Percentiles rank a stretch among this genome's conserved stretches.
Evolutionary conservation across 2,113 vertebrate genomes (phyloP).

Genomic region (Oceanodroma tethys): DNA sequence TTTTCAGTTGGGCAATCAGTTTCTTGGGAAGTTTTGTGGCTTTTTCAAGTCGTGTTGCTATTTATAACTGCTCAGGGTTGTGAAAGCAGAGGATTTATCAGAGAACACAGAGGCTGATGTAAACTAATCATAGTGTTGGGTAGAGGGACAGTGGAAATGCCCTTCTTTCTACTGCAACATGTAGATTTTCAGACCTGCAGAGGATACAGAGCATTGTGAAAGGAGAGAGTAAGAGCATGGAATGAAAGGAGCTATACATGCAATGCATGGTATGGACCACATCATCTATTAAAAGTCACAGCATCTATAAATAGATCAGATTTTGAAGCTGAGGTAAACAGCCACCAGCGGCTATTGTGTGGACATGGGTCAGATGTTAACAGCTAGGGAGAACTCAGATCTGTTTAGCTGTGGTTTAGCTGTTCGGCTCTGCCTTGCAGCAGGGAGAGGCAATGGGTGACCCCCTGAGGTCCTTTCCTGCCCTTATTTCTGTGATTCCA

Average conservation of each 20-base stretch:
- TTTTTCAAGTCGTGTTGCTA: conserved; percentile 1
- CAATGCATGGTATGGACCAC: neutral
- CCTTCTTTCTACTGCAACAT: neutral
- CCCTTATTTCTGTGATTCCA: neutral
- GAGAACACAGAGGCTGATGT: neutral
- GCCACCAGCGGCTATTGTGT: neutral
- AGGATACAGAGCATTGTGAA: neutral
- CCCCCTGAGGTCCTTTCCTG: neutral
- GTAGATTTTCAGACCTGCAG: neutral
- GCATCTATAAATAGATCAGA: neutral
- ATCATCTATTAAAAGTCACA: neutral
- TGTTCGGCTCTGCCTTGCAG: neutral
- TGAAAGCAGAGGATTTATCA: conserved; percentile 15
- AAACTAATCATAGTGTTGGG: neutral
- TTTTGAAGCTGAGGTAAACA: neutral
- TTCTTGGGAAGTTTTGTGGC: neutral
- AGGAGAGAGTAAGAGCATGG: neutral
- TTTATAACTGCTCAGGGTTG: conserved; percentile 1
- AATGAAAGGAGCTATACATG: neutral
- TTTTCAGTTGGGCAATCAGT: neutral
- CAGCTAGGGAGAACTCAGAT: neutral
- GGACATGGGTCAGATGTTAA: neutral
- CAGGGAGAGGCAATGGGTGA: neutral
- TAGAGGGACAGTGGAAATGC: neutral
- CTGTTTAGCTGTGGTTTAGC: neutral